phyloP scores from a whole-genome alignment of 2,113 vertebrate species.

The Neopipo cinnamomea region DNA sequence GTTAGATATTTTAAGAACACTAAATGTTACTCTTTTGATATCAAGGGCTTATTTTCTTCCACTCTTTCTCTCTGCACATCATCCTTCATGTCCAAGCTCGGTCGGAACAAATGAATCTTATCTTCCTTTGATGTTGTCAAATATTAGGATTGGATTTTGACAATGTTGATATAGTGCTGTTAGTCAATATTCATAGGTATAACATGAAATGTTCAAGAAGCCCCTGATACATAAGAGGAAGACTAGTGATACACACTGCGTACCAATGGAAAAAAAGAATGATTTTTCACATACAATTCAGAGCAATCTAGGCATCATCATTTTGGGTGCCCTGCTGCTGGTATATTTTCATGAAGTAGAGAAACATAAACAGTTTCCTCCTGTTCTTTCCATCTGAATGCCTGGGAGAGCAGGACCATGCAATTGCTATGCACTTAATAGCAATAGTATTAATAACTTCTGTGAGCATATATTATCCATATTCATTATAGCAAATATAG shows the following conservation, averaged over 20 bases:
- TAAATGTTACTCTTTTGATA: neutral
- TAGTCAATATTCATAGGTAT: constrained; percentile 15
- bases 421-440: neutral
- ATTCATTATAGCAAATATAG: constrained; percentile 67
- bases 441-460: constrained; percentile 43
- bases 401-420: neutral
- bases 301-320: neutral
- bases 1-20: neutral
- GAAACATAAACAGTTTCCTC: neutral
- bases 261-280: neutral
- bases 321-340: neutral
- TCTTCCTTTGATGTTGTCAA: constrained; percentile 19
- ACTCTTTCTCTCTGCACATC: neutral
- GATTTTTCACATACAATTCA: neutral
- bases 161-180: neutral
- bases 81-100: neutral
- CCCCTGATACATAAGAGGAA: neutral
- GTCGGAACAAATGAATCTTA: neutral
- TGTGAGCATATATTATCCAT: constrained; percentile 42
- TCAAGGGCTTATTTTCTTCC: neutral
- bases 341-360: constrained; percentile 17
- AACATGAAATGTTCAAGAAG: constrained; percentile 14
- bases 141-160: neutral
- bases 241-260: neutral
- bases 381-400: neutral